Base-by-base conservation (phyloP, 2,888 invertebrate genomes). In the Marronus borbonicus region DNA sequence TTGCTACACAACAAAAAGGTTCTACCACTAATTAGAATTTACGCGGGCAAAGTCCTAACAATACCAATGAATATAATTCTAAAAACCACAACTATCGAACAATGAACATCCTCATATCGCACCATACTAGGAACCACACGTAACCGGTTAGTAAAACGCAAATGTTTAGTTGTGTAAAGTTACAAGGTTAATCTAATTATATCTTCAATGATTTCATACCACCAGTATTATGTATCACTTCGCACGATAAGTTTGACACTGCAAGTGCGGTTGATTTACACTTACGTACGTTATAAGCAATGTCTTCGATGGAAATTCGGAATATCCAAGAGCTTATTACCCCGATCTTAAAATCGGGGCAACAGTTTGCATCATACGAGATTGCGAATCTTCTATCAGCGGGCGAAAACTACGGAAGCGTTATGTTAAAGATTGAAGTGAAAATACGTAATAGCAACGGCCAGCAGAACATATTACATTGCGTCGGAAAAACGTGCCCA, bases 381-480 rank as follows among this genome's bases (percentile, higher is more conserved):
- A 20, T 31, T n/a, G n/a, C 36, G 8, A 68, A 39, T 49, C 60
- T 76, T 3, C 89, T 89, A 60, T 89, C 89, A n/a, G 88, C 89
- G 0, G 92, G 92, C 0, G 92, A 92, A 80, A 92, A 92, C 83
- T 92, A 91, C 83, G 91, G 91, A 1, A 91, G 92, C 81, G 84
- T 89, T 0, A 91, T 92, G 85, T 81, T 91, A 0, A 86, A 87
- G 1, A 82, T 86, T 2, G 81, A 83, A 36, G 58, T 89, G 0
- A 86, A 84, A 49, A 14, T 75, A 10, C 55, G n/a, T 8, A 52
- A 68, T 17, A 74, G 76, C 55, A 49, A 70, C 7, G 74, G 74
- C 0, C 72, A 79, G 10, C 72, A 76, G 39, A 86, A 89, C 76
- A 85, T 87, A 5, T 76, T 90, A 39, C 82, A 89, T 8, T 78